Evolutionary conservation across 2,113 vertebrate genomes (phyloP), one percentile per base, ranked within the genome.

Genomic region (Rhinoptilus africanus): DNA sequence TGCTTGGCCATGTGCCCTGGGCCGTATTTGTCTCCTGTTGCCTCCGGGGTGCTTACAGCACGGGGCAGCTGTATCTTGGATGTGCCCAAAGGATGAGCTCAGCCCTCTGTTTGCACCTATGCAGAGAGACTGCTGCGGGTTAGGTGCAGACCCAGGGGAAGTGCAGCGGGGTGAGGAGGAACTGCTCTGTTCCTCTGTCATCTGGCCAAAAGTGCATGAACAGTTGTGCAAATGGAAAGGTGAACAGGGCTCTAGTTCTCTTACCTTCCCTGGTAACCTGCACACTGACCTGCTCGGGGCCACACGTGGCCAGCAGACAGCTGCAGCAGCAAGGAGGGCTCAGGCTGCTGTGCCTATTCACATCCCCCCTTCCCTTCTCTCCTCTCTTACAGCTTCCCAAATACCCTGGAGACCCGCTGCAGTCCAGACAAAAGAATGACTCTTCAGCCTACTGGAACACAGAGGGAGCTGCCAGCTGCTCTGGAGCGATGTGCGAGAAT

Each of bases 131-230:
- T 37, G 35, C 54, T 57, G 47, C 20, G 20, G 34, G 8, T 11
- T 27, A 53, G 35, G 47, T 18, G 57, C 30, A 56, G 15, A 28
- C 34, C 18, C 10, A 1, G 45, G 68, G 14, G 12, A 14, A 30
- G 66, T 15, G 24, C 0, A 0, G 48, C 77, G 53, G 53, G 37
- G 9, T 1, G 12, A 48, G 68, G 20, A 84, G 88, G 50, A 48
- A 24, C 57, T 18, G 48, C 43, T 63, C 80, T 64, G 67, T 54
- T 13, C 6, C 86, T 47, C 83, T n/a, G n/a, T 14, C 37, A 5
- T 12, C 63, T 2, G 34, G 27, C 9, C 66, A 20, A 5, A 34
- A 28, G 50, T 2, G 9, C 60, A 6, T 0, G 3, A 17, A 4
- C 5, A 19, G 47, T 18, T 30, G 43, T 47, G 50, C 43, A 35